Evolutionary conservation across 2,797 vertebrate species (phyloP).

Genomic region (Pristis pectinata): DNA sequence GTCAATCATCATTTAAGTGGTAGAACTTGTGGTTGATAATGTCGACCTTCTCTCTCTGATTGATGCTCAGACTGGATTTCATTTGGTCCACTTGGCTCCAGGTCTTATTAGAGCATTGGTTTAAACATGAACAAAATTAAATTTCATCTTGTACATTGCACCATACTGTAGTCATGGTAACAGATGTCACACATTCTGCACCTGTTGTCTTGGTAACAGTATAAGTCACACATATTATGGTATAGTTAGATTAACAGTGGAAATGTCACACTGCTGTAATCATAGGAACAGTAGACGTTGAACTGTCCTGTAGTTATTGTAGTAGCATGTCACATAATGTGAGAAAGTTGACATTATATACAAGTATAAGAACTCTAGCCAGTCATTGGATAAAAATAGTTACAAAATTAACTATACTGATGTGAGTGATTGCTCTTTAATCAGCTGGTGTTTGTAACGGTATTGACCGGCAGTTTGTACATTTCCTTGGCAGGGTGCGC

Average conservation of each 20-base stretch:
- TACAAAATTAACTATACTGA: neutral
- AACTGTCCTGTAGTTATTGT: neutral
- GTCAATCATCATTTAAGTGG: neutral
- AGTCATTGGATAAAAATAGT: neutral
- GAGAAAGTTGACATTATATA: neutral
- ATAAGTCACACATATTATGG: neutral
- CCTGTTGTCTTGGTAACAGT: neutral
- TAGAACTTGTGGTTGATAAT: neutral
- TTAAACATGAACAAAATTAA: too few relatives aligned
- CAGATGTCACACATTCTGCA: neutral
- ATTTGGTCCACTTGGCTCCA: too few relatives aligned
- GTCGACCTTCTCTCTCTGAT: too few relatives aligned
- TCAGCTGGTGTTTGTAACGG: neutral
- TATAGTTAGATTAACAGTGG: neutral
- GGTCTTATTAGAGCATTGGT: too few relatives aligned
- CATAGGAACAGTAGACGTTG: too few relatives aligned
- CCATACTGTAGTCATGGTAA: neutral
- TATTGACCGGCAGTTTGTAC: neutral
- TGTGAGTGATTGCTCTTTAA: neutral
- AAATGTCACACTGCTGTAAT: neutral
- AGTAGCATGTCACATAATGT: neutral
- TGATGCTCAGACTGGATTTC: too few relatives aligned
- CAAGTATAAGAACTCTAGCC: neutral
- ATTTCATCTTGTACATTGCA: too few relatives aligned
- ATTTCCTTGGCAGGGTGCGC: neutral